These are phyloP conservation scores for Cheilosia vernalis DNA, from an alignment of 2,888 invertebrate species.

Conservation along the genomic window DNA sequence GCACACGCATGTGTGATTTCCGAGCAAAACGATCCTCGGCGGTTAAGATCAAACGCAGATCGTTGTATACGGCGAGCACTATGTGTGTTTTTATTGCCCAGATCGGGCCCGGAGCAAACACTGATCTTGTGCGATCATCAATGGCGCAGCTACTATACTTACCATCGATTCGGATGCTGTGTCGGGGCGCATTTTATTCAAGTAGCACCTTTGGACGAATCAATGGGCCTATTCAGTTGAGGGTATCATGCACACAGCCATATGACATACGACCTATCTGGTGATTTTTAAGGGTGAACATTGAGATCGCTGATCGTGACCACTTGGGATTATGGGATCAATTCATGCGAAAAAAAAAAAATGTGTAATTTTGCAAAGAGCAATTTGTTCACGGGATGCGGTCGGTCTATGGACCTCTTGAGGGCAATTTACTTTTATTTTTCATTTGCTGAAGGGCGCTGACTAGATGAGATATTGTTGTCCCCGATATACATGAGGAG, in stretches of 20 bases:
- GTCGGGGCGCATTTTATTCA: conserved; percentile 53
- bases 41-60: conserved; percentile 52
- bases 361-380: conserved; percentile 56
- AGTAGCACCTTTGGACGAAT: conserved; percentile 71
- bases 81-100: conserved; percentile 69
- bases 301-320: conserved; percentile 63
- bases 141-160: conserved; percentile 57
- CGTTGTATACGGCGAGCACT: conserved; percentile 25
- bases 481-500: conserved; percentile 10
- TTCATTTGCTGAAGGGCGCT: conserved; percentile 47
- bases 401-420: conserved; percentile 15
- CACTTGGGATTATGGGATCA: conserved; percentile 69
- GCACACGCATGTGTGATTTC: conserved; percentile 74
- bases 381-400: conserved; percentile 54
- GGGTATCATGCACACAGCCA: background rate
- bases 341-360: conserved; percentile 58
- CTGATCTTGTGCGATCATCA: conserved; percentile 66
- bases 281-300: conserved; percentile 40
- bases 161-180: conserved; percentile 36
- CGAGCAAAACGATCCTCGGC: conserved; percentile 58
- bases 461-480: conserved; percentile 39
- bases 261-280: conserved; percentile 7
- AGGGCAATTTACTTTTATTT: conserved; percentile 40
- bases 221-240: conserved; percentile 38
- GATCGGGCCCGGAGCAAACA: conserved; percentile 61